A percentile compares a stretch with the other conserved stretches of the same genome.
Conservation (phyloP, 2,888 invertebrate species). For the Phania funesta region DNA sequence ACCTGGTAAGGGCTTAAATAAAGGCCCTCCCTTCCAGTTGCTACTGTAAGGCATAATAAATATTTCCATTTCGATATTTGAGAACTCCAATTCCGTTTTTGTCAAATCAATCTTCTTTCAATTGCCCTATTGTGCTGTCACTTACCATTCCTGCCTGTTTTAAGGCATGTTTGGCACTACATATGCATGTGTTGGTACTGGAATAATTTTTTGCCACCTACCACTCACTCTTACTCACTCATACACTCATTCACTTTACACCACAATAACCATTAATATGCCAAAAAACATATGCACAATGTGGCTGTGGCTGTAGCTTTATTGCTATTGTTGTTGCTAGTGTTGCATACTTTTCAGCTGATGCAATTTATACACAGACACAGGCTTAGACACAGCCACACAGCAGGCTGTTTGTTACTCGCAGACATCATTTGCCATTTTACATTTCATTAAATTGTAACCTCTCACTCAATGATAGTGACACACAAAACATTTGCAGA, state of each 20-base stretch:
- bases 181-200: not conserved
- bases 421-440: constrained; percentile 54
- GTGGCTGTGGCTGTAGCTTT: constrained; percentile 37
- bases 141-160: not conserved
- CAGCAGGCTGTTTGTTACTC: constrained; percentile 1
- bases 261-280: constrained; percentile 66
- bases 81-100: no score
- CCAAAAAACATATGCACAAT: constrained; percentile 59
- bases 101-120: not conserved
- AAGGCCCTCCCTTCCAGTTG: no score
- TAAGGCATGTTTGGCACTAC: not conserved
- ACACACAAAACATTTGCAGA: constrained; percentile 33
- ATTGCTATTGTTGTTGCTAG: constrained; percentile 28
- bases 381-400: not conserved
- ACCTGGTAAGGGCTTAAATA: no score
- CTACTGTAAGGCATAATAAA: no score
- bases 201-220: not conserved
- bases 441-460: constrained; percentile 65
- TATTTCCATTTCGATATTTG: not conserved
- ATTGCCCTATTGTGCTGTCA: not conserved
- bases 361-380: not conserved
- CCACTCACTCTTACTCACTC: not conserved
- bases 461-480: constrained; percentile 63
- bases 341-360: constrained; percentile 41
- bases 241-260: constrained; percentile 20